phyloP scores from a whole-genome alignment of 2,113 vertebrate genomes.

The Alectura lathami region DNA sequence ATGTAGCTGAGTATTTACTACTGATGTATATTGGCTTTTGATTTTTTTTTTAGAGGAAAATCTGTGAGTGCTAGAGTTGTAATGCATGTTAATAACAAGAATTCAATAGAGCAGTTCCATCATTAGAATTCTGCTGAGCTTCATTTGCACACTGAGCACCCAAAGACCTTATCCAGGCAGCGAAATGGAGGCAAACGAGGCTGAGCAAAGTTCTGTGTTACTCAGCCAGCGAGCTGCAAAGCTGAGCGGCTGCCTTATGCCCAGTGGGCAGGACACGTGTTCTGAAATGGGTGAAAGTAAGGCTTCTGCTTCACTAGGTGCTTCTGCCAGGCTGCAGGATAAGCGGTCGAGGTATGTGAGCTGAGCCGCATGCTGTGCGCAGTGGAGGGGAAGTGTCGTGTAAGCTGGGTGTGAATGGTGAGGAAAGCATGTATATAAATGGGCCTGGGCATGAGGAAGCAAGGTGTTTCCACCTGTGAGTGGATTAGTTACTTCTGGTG shows the following conservation, averaged over 20 bases:
- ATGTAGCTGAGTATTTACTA: neutral
- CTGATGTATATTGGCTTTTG: neutral
- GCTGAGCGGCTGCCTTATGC: neutral
- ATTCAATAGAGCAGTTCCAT: neutral
- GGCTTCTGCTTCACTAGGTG: neutral
- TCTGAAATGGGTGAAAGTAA: neutral
- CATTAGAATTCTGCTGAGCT: neutral
- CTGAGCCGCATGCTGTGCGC: neutral
- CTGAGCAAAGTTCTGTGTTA: neutral
- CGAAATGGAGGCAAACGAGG: neutral
- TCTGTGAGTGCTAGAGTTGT: neutral
- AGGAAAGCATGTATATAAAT: constrained; percentile 10
- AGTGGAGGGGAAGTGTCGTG: constrained; percentile 4
- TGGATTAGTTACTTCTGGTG: constrained; percentile 5
- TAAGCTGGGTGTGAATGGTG: constrained; percentile 21
- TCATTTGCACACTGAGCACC: neutral
- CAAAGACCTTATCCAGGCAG: neutral
- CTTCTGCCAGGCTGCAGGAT: neutral
- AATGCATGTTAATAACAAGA: neutral
- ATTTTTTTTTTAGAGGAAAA: neutral
- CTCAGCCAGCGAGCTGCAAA: neutral
- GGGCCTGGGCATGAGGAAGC: constrained; percentile 61
- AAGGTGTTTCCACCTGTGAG: neutral
- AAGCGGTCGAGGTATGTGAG: accelerated
- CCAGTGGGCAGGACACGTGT: neutral